Evolutionary conservation across 2,797 vertebrate genomes (phyloP).

Genomic region (Micromesistius poutassou): DNA sequence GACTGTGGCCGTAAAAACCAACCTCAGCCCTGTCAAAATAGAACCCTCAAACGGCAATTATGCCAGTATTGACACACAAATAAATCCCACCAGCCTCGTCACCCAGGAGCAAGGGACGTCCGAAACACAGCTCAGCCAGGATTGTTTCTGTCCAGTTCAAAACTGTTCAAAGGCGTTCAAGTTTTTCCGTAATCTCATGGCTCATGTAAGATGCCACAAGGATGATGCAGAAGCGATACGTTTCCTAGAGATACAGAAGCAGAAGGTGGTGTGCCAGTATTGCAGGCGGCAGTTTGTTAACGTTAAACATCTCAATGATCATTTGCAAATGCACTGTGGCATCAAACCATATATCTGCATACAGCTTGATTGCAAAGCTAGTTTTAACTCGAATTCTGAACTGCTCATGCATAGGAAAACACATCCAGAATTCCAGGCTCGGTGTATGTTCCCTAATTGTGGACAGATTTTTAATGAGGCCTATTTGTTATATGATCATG

Average conservation of each 20-base stretch:
- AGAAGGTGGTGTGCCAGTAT: constrained; percentile 98
- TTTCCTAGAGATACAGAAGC: constrained; percentile 97
- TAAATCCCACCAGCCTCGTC: constrained; percentile 38
- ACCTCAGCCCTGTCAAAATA: constrained; percentile 76
- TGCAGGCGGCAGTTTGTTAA: constrained; percentile 98
- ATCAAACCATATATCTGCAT: constrained; percentile 97
- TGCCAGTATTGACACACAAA: constrained; percentile 40
- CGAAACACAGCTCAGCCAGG: constrained; percentile 84
- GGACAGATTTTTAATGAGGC: constrained; percentile 93
- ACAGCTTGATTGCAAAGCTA: constrained; percentile 95
- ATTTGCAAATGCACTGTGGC: constrained; percentile 98
- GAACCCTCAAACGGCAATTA: constrained; percentile 81
- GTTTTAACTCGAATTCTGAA: constrained; percentile 93
- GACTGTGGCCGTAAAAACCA: constrained; percentile 81
- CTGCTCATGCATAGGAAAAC: constrained; percentile 91
- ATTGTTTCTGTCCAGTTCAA: constrained; percentile 82
- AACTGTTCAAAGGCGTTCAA: constrained; percentile 98
- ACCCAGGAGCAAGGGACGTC: constrained; percentile 80
- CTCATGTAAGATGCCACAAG: constrained; percentile 93
- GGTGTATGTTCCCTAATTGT: constrained; percentile 98
- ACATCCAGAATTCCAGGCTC: constrained; percentile 91
- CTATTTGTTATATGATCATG: constrained; percentile 95
- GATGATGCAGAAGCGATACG: constrained; percentile 93
- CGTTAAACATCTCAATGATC: constrained; percentile 94
- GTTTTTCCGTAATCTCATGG: constrained; percentile 98